These are phyloP conservation scores for Cheilosia soror DNA, from an alignment of 2,888 invertebrate genomes.

Conservation along the genomic window DNA sequence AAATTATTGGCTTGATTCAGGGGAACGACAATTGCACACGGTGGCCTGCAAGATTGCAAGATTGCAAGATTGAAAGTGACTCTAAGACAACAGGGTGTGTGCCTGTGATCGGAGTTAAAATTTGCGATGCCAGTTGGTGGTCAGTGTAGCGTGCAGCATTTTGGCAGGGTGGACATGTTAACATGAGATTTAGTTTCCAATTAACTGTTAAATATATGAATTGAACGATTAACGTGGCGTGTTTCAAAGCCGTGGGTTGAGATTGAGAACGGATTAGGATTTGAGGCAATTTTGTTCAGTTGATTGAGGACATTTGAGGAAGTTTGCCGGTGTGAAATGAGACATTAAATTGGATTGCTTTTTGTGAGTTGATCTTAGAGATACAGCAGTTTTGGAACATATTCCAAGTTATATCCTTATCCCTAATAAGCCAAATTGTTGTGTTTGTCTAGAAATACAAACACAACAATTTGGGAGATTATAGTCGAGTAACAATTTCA, in stretches of 20 bases:
- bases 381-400: not conserved
- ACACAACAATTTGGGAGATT: too few species aligned
- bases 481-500: too few species aligned
- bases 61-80: conserved; percentile 34
- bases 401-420: too few species aligned
- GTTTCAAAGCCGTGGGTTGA: not conserved
- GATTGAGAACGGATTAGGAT: conserved; percentile 3
- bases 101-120: not conserved
- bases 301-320: not conserved
- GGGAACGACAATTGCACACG: conserved; percentile 27
- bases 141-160: conserved; percentile 29
- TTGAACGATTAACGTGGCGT: conserved; percentile 19
- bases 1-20: conserved; percentile 42
- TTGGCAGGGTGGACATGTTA: conserved; percentile 50
- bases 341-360: not conserved
- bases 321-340: not conserved
- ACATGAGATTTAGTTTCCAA: conserved; percentile 47
- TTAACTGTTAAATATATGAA: conserved; percentile 31
- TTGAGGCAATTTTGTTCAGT: not conserved
- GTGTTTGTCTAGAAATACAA: too few species aligned
- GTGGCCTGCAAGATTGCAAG: conserved; percentile 4
- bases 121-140: conserved; percentile 13
- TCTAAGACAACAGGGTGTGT: conserved; percentile 36
- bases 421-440: too few species aligned
- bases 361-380: not conserved